Conservation (phyloP, 2,113 vertebrate genomes). For the Brienomyrus longianalis region DNA sequence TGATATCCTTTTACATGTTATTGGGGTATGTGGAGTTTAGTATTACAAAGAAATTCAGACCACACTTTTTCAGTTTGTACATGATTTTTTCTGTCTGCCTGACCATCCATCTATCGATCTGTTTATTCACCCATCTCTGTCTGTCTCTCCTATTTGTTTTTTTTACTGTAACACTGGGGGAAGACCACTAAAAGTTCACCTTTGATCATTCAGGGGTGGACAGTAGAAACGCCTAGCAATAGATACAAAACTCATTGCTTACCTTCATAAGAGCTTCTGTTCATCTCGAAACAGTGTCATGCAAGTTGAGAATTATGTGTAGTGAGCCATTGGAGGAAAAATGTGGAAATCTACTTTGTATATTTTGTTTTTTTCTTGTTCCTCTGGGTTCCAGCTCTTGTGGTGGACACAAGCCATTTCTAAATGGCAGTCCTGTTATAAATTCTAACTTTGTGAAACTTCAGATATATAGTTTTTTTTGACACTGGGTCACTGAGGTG, state of each 20-base stretch:
- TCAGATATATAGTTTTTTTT: background rate
- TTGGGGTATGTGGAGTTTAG: background rate
- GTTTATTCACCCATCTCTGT: too few species aligned
- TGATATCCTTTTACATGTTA: slow-evolving; percentile 76
- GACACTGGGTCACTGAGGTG: background rate
- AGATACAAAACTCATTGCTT: background rate
- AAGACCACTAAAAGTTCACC: background rate
- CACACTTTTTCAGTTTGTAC: background rate
- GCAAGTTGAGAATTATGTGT: background rate
- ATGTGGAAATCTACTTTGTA: background rate
- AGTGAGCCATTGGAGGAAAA: background rate
- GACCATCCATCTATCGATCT: too few species aligned
- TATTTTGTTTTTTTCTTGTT: background rate
- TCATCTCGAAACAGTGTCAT: background rate
- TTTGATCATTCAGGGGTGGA: background rate
- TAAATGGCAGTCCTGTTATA: background rate
- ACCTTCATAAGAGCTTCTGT: background rate
- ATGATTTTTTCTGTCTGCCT: background rate
- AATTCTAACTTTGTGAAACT: background rate
- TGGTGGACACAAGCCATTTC: background rate
- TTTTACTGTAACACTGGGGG: background rate
- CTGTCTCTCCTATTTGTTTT: background rate
- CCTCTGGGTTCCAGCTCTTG: background rate
- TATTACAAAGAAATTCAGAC: background rate
- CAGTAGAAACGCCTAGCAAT: background rate